Conservation (phyloP, 2,113 vertebrate species). For the Mormyrus iriodes region DNA sequence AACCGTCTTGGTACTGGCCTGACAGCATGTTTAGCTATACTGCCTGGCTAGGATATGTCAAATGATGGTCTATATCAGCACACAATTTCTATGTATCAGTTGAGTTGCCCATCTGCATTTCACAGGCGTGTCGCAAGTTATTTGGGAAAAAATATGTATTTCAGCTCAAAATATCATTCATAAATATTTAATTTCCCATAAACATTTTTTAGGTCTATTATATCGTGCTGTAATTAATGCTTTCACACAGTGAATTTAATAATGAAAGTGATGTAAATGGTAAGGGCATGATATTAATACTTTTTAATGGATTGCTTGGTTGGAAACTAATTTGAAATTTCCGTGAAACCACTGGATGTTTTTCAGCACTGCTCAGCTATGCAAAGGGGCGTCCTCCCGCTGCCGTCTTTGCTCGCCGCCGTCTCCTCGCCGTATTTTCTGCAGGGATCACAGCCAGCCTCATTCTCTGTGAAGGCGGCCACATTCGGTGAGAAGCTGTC, state of each 20-base stretch:
- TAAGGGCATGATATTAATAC: background rate
- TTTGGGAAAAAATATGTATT: background rate
- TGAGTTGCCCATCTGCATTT: background rate
- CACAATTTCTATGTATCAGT: background rate
- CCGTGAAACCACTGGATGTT: background rate
- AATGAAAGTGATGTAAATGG: background rate
- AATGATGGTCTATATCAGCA: background rate
- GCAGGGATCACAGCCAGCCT: slow-evolving; percentile 19
- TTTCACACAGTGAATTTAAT: background rate
- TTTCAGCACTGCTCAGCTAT: background rate
- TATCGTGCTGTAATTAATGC: background rate
- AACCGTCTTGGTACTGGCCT: background rate
- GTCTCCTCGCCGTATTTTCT: background rate
- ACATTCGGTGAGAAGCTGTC: slow-evolving; percentile 37
- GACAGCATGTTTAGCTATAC: background rate
- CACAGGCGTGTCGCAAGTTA: background rate
- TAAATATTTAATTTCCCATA: background rate
- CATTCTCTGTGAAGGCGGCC: slow-evolving; percentile 44
- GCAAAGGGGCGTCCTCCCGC: background rate
- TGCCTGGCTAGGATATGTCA: background rate
- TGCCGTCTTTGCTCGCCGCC: background rate
- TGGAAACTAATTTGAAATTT: background rate
- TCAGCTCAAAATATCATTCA: slow-evolving; percentile 3
- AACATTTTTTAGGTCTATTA: background rate
- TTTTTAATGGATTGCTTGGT: background rate